These are phyloP conservation scores for Malaclemys terrapin DNA, from an alignment of 2,113 vertebrate species.

Conservation along the genomic window DNA sequence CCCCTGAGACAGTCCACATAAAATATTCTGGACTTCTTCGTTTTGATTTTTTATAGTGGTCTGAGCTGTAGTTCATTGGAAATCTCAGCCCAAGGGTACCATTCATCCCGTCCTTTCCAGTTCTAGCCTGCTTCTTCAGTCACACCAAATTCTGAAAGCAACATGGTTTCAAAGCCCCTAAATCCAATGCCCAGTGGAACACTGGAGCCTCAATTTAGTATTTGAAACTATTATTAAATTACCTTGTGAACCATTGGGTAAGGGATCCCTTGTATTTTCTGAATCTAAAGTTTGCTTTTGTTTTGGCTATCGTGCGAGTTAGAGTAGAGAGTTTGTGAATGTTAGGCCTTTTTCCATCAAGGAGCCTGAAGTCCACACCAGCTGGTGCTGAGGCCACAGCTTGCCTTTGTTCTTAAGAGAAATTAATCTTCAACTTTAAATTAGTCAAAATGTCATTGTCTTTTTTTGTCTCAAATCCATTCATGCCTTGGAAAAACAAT, in stretches of 20 bases:
- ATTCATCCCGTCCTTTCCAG: background rate
- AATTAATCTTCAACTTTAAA: background rate
- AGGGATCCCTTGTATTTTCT: background rate
- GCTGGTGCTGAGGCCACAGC: background rate
- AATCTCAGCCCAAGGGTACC: background rate
- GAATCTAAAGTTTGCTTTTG: background rate
- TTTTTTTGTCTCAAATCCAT: background rate
- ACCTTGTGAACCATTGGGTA: background rate
- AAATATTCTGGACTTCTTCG: background rate
- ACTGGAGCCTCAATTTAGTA: background rate
- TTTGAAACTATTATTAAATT: background rate
- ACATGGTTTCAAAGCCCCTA: background rate
- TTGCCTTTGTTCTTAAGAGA: background rate
- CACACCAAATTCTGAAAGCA: background rate
- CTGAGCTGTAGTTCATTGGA: background rate
- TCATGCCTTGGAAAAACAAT: background rate
- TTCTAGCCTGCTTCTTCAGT: background rate
- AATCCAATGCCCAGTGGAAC: background rate
- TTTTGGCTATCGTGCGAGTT: background rate
- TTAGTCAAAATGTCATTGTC: background rate
- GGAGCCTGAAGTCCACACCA: background rate
- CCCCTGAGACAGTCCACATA: too few species aligned
- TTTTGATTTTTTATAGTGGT: background rate
- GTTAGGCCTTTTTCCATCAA: background rate
- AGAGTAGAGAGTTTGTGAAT: background rate